These are phyloP conservation scores for Nymphalis io DNA, from an alignment of 1,140 invertebrate species.

Conservation along the genomic window DNA sequence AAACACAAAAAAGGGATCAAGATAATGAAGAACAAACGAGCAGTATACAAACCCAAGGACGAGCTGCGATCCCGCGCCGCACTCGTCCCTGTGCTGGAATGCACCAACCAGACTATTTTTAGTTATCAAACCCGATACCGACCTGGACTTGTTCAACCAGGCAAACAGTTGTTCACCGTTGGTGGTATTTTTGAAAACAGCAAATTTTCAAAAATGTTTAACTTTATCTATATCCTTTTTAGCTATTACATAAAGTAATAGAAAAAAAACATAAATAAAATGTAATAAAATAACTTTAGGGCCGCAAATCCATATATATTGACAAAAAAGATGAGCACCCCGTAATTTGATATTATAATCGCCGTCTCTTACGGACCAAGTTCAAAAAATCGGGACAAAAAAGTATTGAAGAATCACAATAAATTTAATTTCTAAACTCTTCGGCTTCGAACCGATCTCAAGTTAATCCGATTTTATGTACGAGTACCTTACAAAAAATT, in stretches of 20 bases:
- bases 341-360: slow-evolving; percentile 66
- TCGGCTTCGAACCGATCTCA: slow-evolving; percentile 44
- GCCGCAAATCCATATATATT: background rate
- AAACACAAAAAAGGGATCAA: slow-evolving; percentile 74
- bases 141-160: slow-evolving; percentile 38
- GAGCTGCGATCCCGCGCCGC: slow-evolving; percentile 41
- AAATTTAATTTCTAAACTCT: slow-evolving; percentile 57
- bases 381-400: slow-evolving; percentile 57
- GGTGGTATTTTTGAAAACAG: slow-evolving; percentile 25
- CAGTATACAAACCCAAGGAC: slow-evolving; percentile 64
- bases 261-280: background rate
- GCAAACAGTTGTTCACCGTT: slow-evolving; percentile 56
- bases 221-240: no score
- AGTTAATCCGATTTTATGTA: slow-evolving; percentile 51
- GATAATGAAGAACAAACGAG: slow-evolving; percentile 62
- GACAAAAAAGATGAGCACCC: slow-evolving; percentile 28
- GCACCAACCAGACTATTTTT: slow-evolving; percentile 73
- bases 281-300: background rate
- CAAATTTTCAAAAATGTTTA: no score
- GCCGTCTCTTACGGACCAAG: slow-evolving; percentile 54
- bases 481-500: slow-evolving; percentile 8
- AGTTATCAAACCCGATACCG: slow-evolving; percentile 67
- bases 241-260: no score
- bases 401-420: slow-evolving; percentile 51
- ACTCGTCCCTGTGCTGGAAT: slow-evolving; percentile 56